phyloP scores from a whole-genome alignment of 2,113 vertebrate species.

The Periophthalmodon schlosseri region DNA sequence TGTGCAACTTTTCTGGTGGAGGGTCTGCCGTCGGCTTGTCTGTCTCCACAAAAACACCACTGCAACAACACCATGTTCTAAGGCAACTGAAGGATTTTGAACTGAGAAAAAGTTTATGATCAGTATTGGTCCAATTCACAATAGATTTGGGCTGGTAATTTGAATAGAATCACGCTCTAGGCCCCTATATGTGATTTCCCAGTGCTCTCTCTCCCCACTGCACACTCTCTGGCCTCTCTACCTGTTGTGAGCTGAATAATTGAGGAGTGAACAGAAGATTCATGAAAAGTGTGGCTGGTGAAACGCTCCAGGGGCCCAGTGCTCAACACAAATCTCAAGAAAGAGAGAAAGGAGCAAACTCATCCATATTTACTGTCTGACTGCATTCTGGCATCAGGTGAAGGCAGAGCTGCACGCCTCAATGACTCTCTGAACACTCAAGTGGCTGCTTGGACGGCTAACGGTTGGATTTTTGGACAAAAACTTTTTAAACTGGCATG shows the following conservation, averaged over 20 bases:
- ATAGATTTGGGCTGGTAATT: too few species aligned
- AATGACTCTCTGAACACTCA: not conserved
- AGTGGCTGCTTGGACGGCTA: conserved; percentile 13
- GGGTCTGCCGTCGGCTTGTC: too few species aligned
- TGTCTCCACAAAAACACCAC: too few species aligned
- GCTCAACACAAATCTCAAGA: conserved; percentile 49
- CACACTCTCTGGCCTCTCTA: conserved; percentile 15
- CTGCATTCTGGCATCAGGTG: conserved; percentile 16
- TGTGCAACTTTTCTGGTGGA: too few species aligned
- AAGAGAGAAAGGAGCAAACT: conserved; percentile 58
- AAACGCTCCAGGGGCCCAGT: conserved; percentile 21
- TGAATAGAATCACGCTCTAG: not conserved
- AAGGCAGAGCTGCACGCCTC: not conserved
- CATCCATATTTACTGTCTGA: conserved; percentile 62
- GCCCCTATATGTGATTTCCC: conserved; percentile 20
- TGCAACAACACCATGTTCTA: too few species aligned
- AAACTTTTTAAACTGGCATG: not conserved
- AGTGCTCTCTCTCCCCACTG: conserved; percentile 4
- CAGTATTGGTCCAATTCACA: too few species aligned
- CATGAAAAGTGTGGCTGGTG: conserved; percentile 50
- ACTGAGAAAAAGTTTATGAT: too few species aligned
- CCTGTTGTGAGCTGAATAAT: conserved; percentile 61
- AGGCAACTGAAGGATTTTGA: too few species aligned
- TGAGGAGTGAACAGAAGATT: conserved; percentile 57
- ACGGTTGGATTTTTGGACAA: not conserved